These are phyloP conservation scores for Microplitis deprimator DNA, from an alignment of 2,888 invertebrate species.

Conservation along the genomic window DNA sequence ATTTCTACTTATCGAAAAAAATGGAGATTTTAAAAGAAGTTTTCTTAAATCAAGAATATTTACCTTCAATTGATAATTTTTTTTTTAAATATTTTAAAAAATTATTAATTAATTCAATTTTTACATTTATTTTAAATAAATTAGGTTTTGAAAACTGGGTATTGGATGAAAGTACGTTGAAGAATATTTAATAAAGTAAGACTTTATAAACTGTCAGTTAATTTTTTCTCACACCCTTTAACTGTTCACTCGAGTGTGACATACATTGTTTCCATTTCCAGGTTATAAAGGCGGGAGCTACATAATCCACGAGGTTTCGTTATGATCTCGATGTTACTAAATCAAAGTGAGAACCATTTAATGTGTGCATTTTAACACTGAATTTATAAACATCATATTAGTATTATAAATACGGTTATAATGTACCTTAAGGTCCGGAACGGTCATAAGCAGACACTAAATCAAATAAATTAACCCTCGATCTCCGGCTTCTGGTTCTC, in stretches of 20 bases:
- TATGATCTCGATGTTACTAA: not conserved
- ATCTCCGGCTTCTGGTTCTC: not conserved
- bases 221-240: not conserved
- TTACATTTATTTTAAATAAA: no score
- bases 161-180: not conserved
- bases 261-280: not conserved
- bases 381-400: slow-evolving; percentile 58
- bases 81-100: no score
- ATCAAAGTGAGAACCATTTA: not conserved
- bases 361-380: slow-evolving; percentile 13
- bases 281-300: no score
- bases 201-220: not conserved
- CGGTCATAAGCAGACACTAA: slow-evolving; percentile 69
- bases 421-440: slow-evolving; percentile 62
- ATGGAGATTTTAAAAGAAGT: no score
- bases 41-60: no score
- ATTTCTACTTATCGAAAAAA: no score
- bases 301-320: not conserved
- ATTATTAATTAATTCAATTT: no score
- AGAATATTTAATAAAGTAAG: not conserved
- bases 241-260: not conserved
- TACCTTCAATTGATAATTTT: no score
- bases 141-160: not conserved
- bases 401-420: slow-evolving; percentile 69
- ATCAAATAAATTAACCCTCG: slow-evolving; percentile 54